Evolutionary conservation across 2,888 invertebrate species (phyloP), one percentile per base, ranked within the genome.

Genomic region (Epirrhoe tristata): DNA sequence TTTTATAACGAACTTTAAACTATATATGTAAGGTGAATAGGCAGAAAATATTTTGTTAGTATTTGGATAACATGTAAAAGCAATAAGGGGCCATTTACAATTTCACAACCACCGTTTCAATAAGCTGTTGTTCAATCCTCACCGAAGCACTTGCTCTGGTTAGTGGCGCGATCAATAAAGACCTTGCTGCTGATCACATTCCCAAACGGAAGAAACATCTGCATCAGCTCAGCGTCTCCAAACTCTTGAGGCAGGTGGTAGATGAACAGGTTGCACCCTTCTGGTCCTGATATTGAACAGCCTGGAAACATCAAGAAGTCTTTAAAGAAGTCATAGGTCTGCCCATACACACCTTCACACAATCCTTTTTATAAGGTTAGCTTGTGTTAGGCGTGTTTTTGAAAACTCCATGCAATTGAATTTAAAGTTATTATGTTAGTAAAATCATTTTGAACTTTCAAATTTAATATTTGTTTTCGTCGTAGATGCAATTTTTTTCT

Each of bases 221-320:
- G 99, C 97, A 99, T 99, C 88, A 99, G 96, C 94, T 99, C 99
- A 73, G 97, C 97, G 91, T 99, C 99, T 67, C 99, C 99, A 89
- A 99, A 99, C 95, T 99, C 99, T 94, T 99, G 99, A 79, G 99
- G 99, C 94, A 99, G 96, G 95, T 99, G 99, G 95, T 99, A 99
- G 94, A 99, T 99, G 96, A 99, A 99, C 84, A 99, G 96, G 94
- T 99, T 99, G 95, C 99, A 99, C 89, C 99, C 99, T 95, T 99
- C 99, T 80, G 99, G 99, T 89, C 99, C 99, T 90, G 98, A 97
- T 94, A 98, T 97, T 88, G 98, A 98, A 94, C 98, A 98, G 91
- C 98, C 98, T 97, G 95, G 95, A 93, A 95, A 95, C 94, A 95
- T 94, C 90, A 95, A 90, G 93, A 95, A 95, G 94, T 95, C 95